Evolutionary conservation across 2,888 invertebrate species (phyloP), one percentile per base, ranked within the genome.

Genomic region (Acleris literana): DNA sequence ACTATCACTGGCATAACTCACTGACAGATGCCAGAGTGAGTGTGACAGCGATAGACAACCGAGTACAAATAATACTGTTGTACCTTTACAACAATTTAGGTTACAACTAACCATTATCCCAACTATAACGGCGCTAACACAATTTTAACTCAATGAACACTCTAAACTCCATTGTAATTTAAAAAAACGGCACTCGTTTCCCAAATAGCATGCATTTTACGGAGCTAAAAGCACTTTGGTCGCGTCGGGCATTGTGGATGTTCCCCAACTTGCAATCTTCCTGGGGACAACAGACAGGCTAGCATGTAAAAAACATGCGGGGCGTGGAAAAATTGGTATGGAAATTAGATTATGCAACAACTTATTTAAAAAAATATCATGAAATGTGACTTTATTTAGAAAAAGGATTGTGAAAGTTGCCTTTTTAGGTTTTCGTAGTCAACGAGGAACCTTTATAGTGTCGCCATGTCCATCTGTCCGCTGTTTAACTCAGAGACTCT

Each of bases 141-240:
- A 39, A 39, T 39, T 39, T 39, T 39, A 39, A 13, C 39, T 39
- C 39, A 22, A 29, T 20, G 20, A 29, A 46, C 16, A 16, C 53
- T 64, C 54, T 49, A 54, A 64, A 64, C 48, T 48, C 55, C 7
- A 5, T 20, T 22, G 52, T 62, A 66, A 57, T 66, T 62, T 57
- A 48, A 57, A 48, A 62, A 66, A 66, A 53, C 56, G 7, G 18
- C 56, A 39, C 61, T 49, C 57, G 22, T 39, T 54, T 54, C 48
- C 55, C 55, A 60, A 66, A 61, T 53, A 46, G 52, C 33, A 22
- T 56, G 51, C 55, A 53, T 62, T 66, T 66, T 66, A 53, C 57
- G 62, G 39, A 48, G 62, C 66, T 62, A 66, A 62, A 66, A 66
- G 62, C 62, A 62, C 61, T 66, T 65, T 66, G 52, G 51, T 57